Base-by-base conservation (phyloP, 1,140 invertebrate species). In the Caenorhabditis tropicalis region DNA sequence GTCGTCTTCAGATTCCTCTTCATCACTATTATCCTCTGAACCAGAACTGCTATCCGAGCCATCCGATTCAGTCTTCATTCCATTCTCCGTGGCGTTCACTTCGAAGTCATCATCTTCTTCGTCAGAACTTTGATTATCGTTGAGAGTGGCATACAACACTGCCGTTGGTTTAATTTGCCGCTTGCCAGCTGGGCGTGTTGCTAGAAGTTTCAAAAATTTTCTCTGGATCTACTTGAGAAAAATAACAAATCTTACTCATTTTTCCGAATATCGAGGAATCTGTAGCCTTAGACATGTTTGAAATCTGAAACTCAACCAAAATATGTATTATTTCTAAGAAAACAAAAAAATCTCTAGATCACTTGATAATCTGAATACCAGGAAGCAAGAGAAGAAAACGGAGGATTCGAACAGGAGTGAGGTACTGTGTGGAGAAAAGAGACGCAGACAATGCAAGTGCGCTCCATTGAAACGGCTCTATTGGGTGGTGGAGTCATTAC, bases 161-260 rank as follows among this genome's bases (percentile, higher is more conserved):
- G 65, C 65, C 6, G 65, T 74, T 27, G 65, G 65, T 36, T 74
- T 74, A 29, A 74, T 74, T 74, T 74, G 65, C 3, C 65, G 33
- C 36, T 74, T 74, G 0, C 65, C 65, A 7, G 65, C 65, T 2
- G 36, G 19, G 0, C 65, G 65, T 4, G 36, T 12, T 4, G 65
- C 65, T 74, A 29, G 24, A 74, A 74, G 24, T 19, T 24, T 24
- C 1, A 24, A 46, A 6, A 51, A 19, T 51, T 51, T 51, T 51
- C 24, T 29, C 24, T 10, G 15, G 24, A 29, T 9, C 2, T 27
- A 36, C 12, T n/a, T 36, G 0, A 33, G 19, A 65, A 36, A 36
- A 29, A 21, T 31, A 0, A 56, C 0, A 29, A 58, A 29, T n/a
- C 65, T 24, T 19, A 74, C 65, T 74, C 65, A 74, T 74, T 74